A percentile compares a stretch with the other conserved stretches of the same genome.
Evolutionary conservation across 2,113 vertebrate genomes (phyloP).

Genomic region (Leptodactylus fuscus): DNA sequence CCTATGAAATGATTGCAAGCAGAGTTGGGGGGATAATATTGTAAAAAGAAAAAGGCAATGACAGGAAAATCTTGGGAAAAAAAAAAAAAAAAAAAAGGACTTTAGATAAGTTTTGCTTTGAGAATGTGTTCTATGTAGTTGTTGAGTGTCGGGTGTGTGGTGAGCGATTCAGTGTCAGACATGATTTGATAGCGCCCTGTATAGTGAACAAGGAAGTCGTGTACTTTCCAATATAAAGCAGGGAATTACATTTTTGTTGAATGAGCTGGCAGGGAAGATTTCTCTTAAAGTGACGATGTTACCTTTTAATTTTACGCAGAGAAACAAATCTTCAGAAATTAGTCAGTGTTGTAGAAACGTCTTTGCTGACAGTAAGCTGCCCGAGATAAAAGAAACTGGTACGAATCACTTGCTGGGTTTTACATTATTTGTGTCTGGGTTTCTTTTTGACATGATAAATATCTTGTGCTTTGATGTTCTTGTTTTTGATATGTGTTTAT

Average conservation of each 20-base stretch:
- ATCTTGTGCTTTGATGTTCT: neutral
- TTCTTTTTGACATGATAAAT: neutral
- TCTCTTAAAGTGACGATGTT: neutral
- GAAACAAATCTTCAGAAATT: neutral
- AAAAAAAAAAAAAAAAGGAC: no score
- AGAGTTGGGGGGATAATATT: no score
- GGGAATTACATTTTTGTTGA: neutral
- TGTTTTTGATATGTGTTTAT: neutral
- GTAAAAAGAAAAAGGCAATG: no score
- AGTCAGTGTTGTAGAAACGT: neutral
- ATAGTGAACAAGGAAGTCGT: neutral
- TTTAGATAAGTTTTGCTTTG: no score
- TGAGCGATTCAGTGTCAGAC: no score
- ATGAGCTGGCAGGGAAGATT: neutral
- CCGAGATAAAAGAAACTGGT: neutral
- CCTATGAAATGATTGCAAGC: no score
- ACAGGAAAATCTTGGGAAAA: no score
- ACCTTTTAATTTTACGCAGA: neutral
- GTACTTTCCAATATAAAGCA: neutral
- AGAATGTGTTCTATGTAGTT: no score
- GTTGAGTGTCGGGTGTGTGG: no score
- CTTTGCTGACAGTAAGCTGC: conserved; percentile 3
- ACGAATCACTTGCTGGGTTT: neutral
- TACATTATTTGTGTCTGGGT: neutral
- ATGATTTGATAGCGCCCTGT: no score